These are phyloP conservation scores for Sycophila sp. DNA, from an alignment of 1,140 invertebrate species.

Conservation along the genomic window DNA sequence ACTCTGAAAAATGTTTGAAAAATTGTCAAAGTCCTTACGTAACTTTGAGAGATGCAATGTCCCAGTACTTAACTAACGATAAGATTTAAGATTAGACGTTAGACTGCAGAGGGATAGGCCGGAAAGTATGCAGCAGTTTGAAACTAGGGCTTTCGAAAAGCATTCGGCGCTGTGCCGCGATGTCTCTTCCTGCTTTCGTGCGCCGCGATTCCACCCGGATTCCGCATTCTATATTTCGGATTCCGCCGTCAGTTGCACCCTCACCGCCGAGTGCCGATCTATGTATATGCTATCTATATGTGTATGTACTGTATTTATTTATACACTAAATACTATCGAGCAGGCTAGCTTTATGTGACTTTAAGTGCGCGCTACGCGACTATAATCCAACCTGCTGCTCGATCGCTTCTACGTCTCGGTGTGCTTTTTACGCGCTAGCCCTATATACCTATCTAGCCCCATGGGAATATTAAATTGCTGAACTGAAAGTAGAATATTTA, in stretches of 20 bases:
- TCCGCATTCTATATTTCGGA: too few species aligned
- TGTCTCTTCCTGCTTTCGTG: slow-evolving; percentile 25
- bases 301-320: slow-evolving; percentile 48
- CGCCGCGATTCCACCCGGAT: slow-evolving; percentile 12
- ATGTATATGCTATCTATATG: slow-evolving; percentile 39
- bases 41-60: background rate
- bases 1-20: too few species aligned
- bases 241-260: background rate
- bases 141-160: background rate
- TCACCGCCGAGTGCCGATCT: background rate
- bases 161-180: background rate
- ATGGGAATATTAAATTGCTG: too few species aligned
- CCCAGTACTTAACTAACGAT: slow-evolving; percentile 31
- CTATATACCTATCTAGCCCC: too few species aligned
- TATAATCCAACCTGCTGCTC: background rate
- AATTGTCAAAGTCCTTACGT: too few species aligned
- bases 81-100: slow-evolving; percentile 28
- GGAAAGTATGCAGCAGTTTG: background rate
- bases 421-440: too few species aligned
- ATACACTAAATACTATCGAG: slow-evolving; percentile 39
- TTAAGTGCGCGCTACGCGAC: slow-evolving; percentile 1
- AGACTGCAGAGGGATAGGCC: background rate
- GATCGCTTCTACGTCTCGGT: too few species aligned
- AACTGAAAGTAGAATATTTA: too few species aligned
- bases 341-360: slow-evolving; percentile 41